A percentile compares a stretch with the other conserved stretches of the same genome.
Conservation (phyloP, 2,888 invertebrate genomes). For the Acanthosepion lycidas region DNA sequence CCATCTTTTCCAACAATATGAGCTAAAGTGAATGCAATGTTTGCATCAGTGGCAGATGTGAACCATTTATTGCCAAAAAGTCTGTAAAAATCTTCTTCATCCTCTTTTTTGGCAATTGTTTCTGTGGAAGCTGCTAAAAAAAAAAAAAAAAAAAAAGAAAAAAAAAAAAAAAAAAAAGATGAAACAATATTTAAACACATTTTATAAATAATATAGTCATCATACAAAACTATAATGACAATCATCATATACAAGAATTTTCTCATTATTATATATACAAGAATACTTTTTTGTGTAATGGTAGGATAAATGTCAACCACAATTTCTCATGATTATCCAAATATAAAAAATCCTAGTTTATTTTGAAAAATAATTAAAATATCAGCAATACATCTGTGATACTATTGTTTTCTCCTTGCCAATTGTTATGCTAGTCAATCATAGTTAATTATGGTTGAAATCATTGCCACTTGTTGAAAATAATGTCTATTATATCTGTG, state of each 20-base stretch:
- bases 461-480: too few species aligned
- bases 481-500: too few species aligned
- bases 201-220: too few species aligned
- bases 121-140: conserved; percentile 76
- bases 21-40: conserved; percentile 78
- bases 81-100: conserved; percentile 72
- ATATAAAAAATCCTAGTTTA: too few species aligned
- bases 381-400: too few species aligned
- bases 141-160: background rate
- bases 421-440: too few species aligned
- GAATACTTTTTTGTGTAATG: background rate
- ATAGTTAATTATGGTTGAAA: too few species aligned
- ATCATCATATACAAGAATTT: background rate
- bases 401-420: too few species aligned
- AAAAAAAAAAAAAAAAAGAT: background rate
- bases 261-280: background rate
- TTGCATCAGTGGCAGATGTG: conserved; percentile 78
- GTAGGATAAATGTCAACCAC: too few species aligned
- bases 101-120: conserved; percentile 75
- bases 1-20: conserved; percentile 75
- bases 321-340: too few species aligned
- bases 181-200: background rate
- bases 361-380: too few species aligned
- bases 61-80: conserved; percentile 80
- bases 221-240: background rate